These are phyloP conservation scores for Muraenolepis orangiensis DNA, from an alignment of 2,797 vertebrate genomes.

Conservation along the genomic window DNA sequence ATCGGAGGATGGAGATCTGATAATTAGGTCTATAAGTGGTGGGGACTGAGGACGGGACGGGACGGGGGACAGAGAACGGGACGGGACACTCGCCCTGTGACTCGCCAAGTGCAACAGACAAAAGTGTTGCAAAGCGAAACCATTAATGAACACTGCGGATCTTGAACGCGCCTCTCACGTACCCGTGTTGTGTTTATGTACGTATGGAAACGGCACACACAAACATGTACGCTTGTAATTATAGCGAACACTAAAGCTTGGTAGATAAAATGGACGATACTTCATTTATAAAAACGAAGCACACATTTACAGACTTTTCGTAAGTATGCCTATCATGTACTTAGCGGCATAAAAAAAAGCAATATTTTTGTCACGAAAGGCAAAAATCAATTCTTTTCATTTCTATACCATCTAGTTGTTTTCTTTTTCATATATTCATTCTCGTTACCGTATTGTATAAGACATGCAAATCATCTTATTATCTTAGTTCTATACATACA, in stretches of 20 bases:
- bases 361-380: no score
- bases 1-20: background rate
- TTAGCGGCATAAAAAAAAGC: background rate
- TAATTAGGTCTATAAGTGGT: background rate
- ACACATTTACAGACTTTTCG: background rate
- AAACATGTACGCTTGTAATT: background rate
- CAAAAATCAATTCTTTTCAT: background rate
- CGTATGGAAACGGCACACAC: background rate
- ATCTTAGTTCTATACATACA: background rate
- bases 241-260: background rate
- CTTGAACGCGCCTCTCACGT: background rate
- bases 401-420: no score
- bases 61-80: background rate
- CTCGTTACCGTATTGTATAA: no score
- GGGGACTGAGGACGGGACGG: background rate
- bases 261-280: background rate
- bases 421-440: no score
- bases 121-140: background rate
- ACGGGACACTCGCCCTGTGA: no score
- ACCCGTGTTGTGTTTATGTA: background rate
- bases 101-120: background rate
- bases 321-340: background rate
- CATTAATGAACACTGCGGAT: background rate
- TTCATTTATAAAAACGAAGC: background rate
- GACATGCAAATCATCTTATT: no score